Base-by-base conservation (phyloP, 2,797 vertebrate species). In the Lithobates sylvaticus region DNA sequence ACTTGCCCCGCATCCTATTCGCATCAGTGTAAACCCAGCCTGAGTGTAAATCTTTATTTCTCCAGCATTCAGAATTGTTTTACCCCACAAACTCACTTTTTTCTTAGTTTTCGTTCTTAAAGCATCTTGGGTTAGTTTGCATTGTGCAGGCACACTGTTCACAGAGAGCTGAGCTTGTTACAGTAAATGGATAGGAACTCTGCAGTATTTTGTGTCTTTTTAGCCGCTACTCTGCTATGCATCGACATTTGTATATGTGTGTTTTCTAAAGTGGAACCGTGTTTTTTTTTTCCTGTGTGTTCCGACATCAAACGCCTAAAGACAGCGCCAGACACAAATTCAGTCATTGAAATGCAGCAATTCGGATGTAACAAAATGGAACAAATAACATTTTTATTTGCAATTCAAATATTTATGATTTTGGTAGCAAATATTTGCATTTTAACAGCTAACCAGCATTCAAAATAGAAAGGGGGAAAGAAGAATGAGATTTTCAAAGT, bases 141-240 rank as follows among this genome's bases (percentile, higher is more conserved):
- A 34, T 8, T 70, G 29, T 18, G 1, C 67, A 69, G 67, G 27
- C 67, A 13, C 27, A 54, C 18, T 75, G 18, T 54, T 75, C 32
- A 29, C 47, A 29, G 27, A 29, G 16, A 50, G 42, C 44, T 15
- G 10, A 27, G 42, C 75, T 72, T 78, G 65, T 78, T 84, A 70
- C 16, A 23, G 26, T 58, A 80, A 85, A 80, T 50, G 39, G 81
- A 75, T 50, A n/a, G 61, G 54, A 84, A 39, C 70, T 88, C n/a
- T 67, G 21, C n/a, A 65, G 84, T 70, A 54, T 16, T 27, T 86
- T 15, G 9, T n/a, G 6, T 73, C 81, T 47, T 54, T 76, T 75
- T 69, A 26, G 71, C 74, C 27, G 32, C 26, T 54, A 10, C 13
- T 70, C 47, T 74, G 50, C 61, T 61, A 44, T 69, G 78, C 70